Conservation (phyloP, 2,113 vertebrate species). For the Alosa alosa region DNA sequence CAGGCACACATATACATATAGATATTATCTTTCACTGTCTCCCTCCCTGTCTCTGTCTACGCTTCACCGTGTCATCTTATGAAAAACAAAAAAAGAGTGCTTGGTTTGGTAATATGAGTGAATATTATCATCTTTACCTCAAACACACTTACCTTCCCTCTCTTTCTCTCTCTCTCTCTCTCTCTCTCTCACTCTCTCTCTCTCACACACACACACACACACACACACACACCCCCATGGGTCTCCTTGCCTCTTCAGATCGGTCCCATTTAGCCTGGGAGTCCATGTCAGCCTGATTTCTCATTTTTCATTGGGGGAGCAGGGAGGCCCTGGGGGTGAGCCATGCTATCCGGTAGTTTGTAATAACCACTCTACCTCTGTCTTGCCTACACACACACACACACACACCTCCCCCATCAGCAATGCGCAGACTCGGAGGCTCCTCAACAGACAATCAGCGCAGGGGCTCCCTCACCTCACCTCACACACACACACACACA, state of each 20-base stretch:
- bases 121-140: not conserved
- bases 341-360: not conserved
- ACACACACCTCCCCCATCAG: not conserved
- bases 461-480: not conserved
- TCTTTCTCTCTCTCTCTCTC: no score
- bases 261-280: not conserved
- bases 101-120: no score
- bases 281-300: not conserved
- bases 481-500: not conserved
- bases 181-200: not conserved
- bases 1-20: not conserved
- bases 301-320: not conserved
- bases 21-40: no score
- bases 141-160: not conserved
- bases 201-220: not conserved
- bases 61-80: no score
- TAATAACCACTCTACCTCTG: not conserved
- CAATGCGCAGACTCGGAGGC: not conserved
- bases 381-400: not conserved
- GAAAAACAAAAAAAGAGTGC: no score
- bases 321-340: not conserved
- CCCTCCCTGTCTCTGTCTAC: no score
- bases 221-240: not conserved
- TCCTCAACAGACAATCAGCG: not conserved
- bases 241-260: not conserved